Evolutionary conservation across 2,797 vertebrate genomes (phyloP), one percentile per base, ranked within the genome.

Genomic region (Catamblyrhynchus diadema): DNA sequence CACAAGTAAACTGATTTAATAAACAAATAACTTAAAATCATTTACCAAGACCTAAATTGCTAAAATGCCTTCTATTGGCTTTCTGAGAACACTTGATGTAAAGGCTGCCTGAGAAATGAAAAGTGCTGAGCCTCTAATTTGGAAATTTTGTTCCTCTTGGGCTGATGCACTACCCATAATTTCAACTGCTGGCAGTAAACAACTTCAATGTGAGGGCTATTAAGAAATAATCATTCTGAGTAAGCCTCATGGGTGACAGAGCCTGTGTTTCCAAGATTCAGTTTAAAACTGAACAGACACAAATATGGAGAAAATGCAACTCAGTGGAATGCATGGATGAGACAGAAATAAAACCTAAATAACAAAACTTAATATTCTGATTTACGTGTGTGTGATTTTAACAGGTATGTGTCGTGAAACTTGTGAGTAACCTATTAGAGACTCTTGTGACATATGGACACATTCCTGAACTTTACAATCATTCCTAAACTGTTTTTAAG

Each of bases 161-260:
- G 57, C 73, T 91, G 82, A 93, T 42, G 19, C 69, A 73, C 84
- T 87, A 86, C 21, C 54, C 48, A 96, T 96, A 91, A 96, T 97
- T 97, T 95, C 88, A 95, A 12, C 60, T 88, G 30, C 45, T 93
- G 86, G 64, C 85, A 96, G 73, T 93, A 97, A 97, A 97, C 86
- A 97, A 88, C 30, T 93, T 81, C 71, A 78, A 3, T 57, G 17
- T 50, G 72, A 95, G 39, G 39, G 74, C 57, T 95, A 73, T 97
- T 97, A 96, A 95, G 88, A 91, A 92, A 62, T 57, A 95, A 81
- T 94, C 69, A 94, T 81, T 96, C 96, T 84, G 73, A 89, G 78
- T 65, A 74, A 96, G 57, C 61, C 92, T 88, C 81, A 22, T 72
- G 73, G 65, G 73, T 95, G 93, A 95, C 80, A 96, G 54, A 88